These are phyloP conservation scores for Watsonalla binaria DNA, from an alignment of 2,888 invertebrate genomes.

Conservation along the genomic window DNA sequence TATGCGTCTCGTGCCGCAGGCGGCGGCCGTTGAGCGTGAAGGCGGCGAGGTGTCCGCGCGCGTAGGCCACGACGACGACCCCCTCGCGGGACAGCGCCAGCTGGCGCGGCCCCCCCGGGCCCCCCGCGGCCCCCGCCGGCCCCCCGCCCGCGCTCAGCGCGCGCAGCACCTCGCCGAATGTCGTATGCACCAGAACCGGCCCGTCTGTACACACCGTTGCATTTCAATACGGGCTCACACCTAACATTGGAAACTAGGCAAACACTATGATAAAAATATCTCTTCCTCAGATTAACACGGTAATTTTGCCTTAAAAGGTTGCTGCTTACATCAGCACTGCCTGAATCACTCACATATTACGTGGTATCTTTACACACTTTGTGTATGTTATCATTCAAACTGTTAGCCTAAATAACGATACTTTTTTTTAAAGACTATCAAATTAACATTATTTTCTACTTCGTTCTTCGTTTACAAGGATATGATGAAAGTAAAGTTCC, in stretches of 20 bases:
- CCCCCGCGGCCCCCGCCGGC: conserved; percentile 92
- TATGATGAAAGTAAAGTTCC: too few relatives aligned
- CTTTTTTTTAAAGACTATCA: too few relatives aligned
- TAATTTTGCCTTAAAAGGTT: too few relatives aligned
- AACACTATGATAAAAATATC: conserved; percentile 2
- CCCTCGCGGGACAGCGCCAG: conserved; percentile 98
- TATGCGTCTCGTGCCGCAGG: conserved; percentile 93
- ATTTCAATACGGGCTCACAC: background rate
- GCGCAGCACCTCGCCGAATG: conserved; percentile 96
- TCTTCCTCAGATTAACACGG: too few relatives aligned
- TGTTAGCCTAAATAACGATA: too few relatives aligned
- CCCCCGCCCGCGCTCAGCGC: conserved; percentile 89
- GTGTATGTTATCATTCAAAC: too few relatives aligned
- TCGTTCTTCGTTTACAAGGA: too few relatives aligned
- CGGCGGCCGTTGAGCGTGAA: conserved; percentile 96
- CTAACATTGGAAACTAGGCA: background rate
- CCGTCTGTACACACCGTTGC: conserved; percentile 82
- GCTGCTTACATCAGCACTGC: too few relatives aligned
- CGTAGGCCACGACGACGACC: conserved; percentile 95
- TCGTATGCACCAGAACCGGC: conserved; percentile 97
- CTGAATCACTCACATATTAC: too few relatives aligned
- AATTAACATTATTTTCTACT: too few relatives aligned
- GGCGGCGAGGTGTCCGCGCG: conserved; percentile 93
- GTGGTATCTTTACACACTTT: too few relatives aligned
- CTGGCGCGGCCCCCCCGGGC: conserved; percentile 86